Base-by-base conservation (phyloP, 2,797 vertebrate species). In the Distichodus sexfasciatus region DNA sequence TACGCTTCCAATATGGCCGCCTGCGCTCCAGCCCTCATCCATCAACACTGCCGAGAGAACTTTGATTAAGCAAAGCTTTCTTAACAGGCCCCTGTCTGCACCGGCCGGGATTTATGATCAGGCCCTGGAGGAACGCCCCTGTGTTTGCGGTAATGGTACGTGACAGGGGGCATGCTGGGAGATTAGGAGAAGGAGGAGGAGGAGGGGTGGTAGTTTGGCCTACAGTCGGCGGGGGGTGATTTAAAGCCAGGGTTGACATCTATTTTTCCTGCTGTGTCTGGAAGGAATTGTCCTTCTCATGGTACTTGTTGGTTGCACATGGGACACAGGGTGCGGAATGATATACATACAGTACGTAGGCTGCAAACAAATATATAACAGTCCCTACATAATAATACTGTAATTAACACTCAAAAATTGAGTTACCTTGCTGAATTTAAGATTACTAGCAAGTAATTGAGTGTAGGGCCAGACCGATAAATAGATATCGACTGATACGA, bases 11-110 rank as follows among this genome's bases (percentile, higher is more conserved):
- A 58, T 59, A 51, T 69, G 51, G 66, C 66, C 19, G 72, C 60
- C 46, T 38, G 43, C 4, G n/a, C 36, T 58, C n/a, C 11, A 31
- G 33, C 44, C 26, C 60, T 58, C 66, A 69, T 74, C 66, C 53
- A 69, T 74, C 72, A 69, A 24, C 26, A 4, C 50, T 43, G 60
- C 36, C 67, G 57, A 17, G 24, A 51, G 29, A 63, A 64, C 33
- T 74, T 74, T 74, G 72, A 74, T 74, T 69, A 74, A 74, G 66
- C 53, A 41, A 59, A 74, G 33, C 65, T 50, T 69, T n/a, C 44
- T 55, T 58, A 59, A 65, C 72, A 51, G 66, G 66, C 33, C 29
- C 15, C 60, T 58, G 72, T 65, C 72, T 31, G 44, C 51, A 29
- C 69, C 41, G 36, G 24, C 44, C n/a, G 41, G 66, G 53, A 69